Conservation (phyloP, 2,113 vertebrate genomes). For the Amphilophus citrinellus region DNA sequence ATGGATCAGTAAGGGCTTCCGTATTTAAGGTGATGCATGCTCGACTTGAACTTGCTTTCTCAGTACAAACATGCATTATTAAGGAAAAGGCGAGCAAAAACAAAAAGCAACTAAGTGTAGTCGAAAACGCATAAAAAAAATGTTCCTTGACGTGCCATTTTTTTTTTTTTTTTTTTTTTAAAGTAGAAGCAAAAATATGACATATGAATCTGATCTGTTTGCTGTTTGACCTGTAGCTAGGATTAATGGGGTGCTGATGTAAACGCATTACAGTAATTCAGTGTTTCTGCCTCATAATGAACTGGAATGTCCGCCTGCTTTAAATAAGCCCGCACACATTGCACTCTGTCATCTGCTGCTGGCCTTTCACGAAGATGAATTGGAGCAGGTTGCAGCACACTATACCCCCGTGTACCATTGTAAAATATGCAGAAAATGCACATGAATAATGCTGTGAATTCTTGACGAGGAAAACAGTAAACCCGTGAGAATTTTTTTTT, state of each 20-base stretch:
- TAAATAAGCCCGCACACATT: constrained; percentile 18
- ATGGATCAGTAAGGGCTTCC: neutral
- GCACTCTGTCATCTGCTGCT: constrained; percentile 45
- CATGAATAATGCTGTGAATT: constrained; percentile 50
- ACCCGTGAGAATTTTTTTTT: constrained; percentile 53
- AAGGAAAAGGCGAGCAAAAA: neutral
- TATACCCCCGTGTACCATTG: neutral
- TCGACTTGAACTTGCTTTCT: constrained; percentile 14
- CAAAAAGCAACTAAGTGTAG: neutral
- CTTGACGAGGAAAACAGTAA: constrained; percentile 46
- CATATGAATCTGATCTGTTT: neutral
- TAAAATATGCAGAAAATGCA: constrained; percentile 50
- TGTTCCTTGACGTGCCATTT: neutral
- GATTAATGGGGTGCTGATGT: constrained; percentile 36
- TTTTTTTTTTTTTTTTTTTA: too few species aligned
- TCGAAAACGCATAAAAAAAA: neutral
- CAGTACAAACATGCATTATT: neutral
- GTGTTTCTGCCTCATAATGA: constrained; percentile 44
- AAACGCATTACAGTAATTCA: constrained; percentile 19
- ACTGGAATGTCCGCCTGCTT: constrained; percentile 38
- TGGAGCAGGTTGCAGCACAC: constrained; percentile 56
- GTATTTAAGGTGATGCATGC: neutral
- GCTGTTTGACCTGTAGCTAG: neutral
- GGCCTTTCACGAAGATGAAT: constrained; percentile 45
- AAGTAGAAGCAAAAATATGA: neutral